Base-by-base conservation (phyloP, 2,888 invertebrate genomes). In the Prosopocoilus inquinatus region DNA sequence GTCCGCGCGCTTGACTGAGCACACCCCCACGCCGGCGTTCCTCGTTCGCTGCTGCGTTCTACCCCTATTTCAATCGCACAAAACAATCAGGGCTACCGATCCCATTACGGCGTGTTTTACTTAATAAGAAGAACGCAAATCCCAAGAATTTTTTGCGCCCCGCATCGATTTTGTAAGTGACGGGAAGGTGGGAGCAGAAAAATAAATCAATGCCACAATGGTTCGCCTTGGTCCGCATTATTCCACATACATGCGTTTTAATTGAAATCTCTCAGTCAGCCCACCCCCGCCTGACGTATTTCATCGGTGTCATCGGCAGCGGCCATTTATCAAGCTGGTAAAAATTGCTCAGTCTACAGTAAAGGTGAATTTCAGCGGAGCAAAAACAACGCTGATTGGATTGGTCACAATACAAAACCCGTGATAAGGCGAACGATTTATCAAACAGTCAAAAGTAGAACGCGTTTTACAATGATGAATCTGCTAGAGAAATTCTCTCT, bases 201-300 rank as follows among this genome's bases (percentile, higher is more conserved):
- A 53, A 57, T 61, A 63, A 65, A 63, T 65, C 63, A 60, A 50
- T 55, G 55, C 56, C 53, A 64, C 63, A 62, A 61, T 63, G 59
- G 56, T 57, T 58, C 60, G 64, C 64, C 61, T 63, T 60, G 69
- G 69, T 68, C 69, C 74, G 69, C 67, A 77, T 79, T 79, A 79
- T 78, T 79, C 78, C 78, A 74, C 78, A 74, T 76, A 78, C 76
- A 76, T 76, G 78, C 70, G 73, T 78, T 77, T 78, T 78, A 79
- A 79, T 79, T 79, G 78, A 78, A 78, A 57, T 60, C 60, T 58
- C 59, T 56, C 57, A 59, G 60, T 62, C 62, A 58, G 58, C 61
- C 57, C 46, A 51, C 49, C 43, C 50, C 54, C 56, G 45, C 54
- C 53, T 53, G 53, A 53, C 73, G 75, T 76, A 76, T 76, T 76